Evolutionary conservation across 2,888 invertebrate species (phyloP), one percentile per base, ranked within the genome.

Genomic region (Magallana nippona): DNA sequence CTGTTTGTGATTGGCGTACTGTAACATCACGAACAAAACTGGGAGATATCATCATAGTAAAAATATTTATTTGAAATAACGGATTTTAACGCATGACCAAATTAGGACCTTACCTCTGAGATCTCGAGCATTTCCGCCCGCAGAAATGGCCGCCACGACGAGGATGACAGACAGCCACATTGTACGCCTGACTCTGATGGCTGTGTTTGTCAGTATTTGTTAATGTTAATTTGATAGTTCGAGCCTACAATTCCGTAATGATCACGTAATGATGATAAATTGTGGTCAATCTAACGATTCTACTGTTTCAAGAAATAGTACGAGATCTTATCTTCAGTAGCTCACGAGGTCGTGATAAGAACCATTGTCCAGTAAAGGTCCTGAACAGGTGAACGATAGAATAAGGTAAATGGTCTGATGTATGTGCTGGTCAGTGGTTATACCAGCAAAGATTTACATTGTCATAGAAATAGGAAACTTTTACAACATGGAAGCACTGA

Each of bases 1-100:
- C 79, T 13, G 82, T 10, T 32, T 77, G 78, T 27, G 82, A 58
- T 78, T 82, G 82, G 55, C 82, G 55, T n/a, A 78, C 82, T 82
- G 22, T 22, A 71, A 71, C 8, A 13, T 27, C 1, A 13, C 5
- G 1, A 10, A 19, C n/a, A 19, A 60, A 60, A 60, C 8, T 44
- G 44, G 44, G 44, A 44, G 8, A 44, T 44, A 44, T 44, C 44
- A 5, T 44, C 44, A 44, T 44, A 44, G 44, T 44, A 44, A 44
- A 44, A 5, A 44, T 44, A 44, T 44, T 44, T 44, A 44, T 44
- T 44, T 44, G 5, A 8, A 44, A 44, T 44, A 44, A 44, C 44
- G 44, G 8, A 44, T 44, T 44, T 22, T 15, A 32, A 27, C 2
- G 2, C 10, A 5, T 15, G 27, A 71, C 5, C 8, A 1, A 32